Evolutionary conservation across 2,797 vertebrate genomes (phyloP).

Genomic region (Peromyscus attwateri): DNA sequence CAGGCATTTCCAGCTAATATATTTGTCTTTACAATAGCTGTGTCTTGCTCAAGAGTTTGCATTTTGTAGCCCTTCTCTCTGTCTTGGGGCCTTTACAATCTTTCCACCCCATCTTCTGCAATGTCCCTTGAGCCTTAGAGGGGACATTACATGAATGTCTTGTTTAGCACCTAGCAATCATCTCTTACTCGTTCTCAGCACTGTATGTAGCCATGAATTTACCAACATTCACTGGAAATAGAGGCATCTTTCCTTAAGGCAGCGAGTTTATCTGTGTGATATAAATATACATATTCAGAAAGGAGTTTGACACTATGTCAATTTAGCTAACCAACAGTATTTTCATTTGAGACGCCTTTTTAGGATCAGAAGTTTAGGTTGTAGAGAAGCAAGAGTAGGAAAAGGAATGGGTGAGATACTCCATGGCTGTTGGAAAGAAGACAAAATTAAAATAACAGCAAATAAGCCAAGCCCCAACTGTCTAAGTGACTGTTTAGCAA

Average conservation of each 20-base stretch:
- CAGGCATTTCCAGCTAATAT: not conserved
- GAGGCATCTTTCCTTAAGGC: not conserved
- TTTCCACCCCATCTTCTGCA: not conserved
- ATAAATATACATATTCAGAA: not conserved
- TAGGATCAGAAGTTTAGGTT: not conserved
- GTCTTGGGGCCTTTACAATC: not conserved
- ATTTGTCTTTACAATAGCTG: not conserved
- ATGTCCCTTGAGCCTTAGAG: not conserved
- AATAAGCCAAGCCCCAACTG: not conserved
- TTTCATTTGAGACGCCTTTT: not conserved
- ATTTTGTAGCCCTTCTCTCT: not conserved
- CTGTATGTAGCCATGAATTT: not conserved
- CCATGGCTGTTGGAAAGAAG: not conserved
- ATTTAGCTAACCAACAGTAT: not conserved
- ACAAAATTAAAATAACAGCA: not conserved
- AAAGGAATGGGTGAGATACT: not conserved
- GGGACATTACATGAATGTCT: not conserved
- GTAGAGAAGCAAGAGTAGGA: not conserved
- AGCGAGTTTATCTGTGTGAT: not conserved
- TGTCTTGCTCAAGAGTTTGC: not conserved
- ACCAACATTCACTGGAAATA: not conserved
- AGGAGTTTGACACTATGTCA: not conserved
- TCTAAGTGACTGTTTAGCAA: not conserved
- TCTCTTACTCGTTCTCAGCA: not conserved
- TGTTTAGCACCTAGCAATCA: not conserved